Base-by-base conservation (phyloP, 2,113 vertebrate genomes). In the Cyrtonyx montezumae region DNA sequence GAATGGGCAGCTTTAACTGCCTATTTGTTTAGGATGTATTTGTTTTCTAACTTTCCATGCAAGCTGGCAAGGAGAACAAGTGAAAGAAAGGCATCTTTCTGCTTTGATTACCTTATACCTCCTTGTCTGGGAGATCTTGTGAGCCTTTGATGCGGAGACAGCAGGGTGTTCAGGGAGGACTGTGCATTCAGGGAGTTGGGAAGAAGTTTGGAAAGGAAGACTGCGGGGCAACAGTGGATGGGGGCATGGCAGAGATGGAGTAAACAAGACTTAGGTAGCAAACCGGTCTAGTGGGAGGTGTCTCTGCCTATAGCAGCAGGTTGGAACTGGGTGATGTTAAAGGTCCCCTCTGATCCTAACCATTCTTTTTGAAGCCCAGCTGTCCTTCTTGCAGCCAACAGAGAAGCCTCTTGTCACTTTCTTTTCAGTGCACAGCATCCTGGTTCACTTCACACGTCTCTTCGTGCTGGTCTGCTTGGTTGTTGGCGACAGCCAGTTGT, bases 381-480 rank as follows among this genome's bases (percentile, higher is more conserved):
- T 83, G 8, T 28, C 13, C 73, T 11, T 87, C 43, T 13, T 3
- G 6, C 45, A 65, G 0, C 8, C 1, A 11, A n/a, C 69, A 32
- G n/a, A 37, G 66, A 66, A 87, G 36, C 18, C 34, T 58, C 16
- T 58, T 87, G 75, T 46, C 66, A 53, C 75, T 91, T 80, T 80
- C n/a, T 75, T 93, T 79, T 66, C 70, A 71, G 2, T 25, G 16
- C 1, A 0, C 20, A 70, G 36, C 6, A 4, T 5, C 1, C 3
- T 65, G 81, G 45, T 84, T 92, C 4, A 2, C 45, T 91, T 87
- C 67, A 76, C 53, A 30, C 82, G 30, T 8, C 43, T 81, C 1
- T 56, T 75, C 32, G 8, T 43, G 4, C 19, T 13, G 13, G 2
- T 71, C 45, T 81, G 21, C 55, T 90, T 22, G 67, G 14, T 79